phyloP scores from a whole-genome alignment of 2,888 invertebrate species.

The Trisateles emortualis region DNA sequence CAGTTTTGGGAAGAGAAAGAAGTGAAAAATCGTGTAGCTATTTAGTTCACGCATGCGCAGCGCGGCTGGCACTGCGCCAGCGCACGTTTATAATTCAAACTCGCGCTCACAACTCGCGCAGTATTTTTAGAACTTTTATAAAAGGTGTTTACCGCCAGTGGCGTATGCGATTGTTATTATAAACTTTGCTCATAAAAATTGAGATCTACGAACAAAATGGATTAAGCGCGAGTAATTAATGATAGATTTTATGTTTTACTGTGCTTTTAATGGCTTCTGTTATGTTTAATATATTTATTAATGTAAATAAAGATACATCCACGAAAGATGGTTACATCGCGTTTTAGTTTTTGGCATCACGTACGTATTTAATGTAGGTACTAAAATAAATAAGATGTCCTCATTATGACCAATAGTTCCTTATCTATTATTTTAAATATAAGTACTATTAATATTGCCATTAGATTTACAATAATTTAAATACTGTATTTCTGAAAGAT shows the following conservation, averaged over 20 bases:
- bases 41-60: constrained; percentile 76
- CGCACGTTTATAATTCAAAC: constrained; percentile 79
- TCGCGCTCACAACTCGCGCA: constrained; percentile 66
- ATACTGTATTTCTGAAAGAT: too few species aligned
- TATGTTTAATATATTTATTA: constrained; percentile 9
- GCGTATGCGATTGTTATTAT: constrained; percentile 65
- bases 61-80: constrained; percentile 74
- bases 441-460: too few species aligned
- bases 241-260: constrained; percentile 17
- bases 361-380: not conserved
- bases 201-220: constrained; percentile 18
- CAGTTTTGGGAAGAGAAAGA: constrained; percentile 73
- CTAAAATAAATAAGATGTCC: not conserved
- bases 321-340: constrained; percentile 1
- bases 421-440: too few species aligned
- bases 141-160: constrained; percentile 76
- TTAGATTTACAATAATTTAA: not conserved
- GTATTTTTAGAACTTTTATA: constrained; percentile 84
- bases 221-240: constrained; percentile 11
- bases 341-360: not conserved
- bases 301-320: constrained; percentile 3
- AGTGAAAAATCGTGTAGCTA: constrained; percentile 75
- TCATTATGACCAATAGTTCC: not conserved
- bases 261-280: constrained; percentile 13
- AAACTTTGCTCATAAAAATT: constrained; percentile 43